Evolutionary conservation across 2,888 invertebrate genomes (phyloP).

Genomic region (Drosophila nr. perissopoda): DNA sequence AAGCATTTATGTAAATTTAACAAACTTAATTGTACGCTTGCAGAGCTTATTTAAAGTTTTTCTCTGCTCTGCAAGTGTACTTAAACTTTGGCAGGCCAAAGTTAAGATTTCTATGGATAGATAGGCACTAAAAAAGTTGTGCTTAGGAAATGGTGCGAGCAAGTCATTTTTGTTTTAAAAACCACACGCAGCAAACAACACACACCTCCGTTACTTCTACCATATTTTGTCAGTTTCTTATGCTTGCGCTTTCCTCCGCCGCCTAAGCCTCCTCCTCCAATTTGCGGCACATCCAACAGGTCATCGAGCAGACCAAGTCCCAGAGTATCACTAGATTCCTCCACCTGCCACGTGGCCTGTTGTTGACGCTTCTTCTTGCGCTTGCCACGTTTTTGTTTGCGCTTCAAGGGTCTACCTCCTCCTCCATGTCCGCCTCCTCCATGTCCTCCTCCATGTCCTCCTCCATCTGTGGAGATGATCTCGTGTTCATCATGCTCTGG

Average conservation of each 20-base stretch:
- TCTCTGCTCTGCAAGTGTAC: slow-evolving; percentile 23
- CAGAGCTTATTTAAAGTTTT: not conserved
- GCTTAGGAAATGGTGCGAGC: slow-evolving; percentile 81
- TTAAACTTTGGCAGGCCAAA: slow-evolving; percentile 27
- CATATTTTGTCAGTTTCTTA: slow-evolving; percentile 84
- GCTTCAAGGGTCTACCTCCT: slow-evolving; percentile 68
- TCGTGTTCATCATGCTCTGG: slow-evolving; percentile 66
- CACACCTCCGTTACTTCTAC: slow-evolving; percentile 85
- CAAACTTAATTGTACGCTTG: slow-evolving; percentile 4
- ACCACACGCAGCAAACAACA: slow-evolving; percentile 83
- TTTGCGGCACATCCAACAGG: slow-evolving; percentile 53
- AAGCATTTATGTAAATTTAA: not conserved
- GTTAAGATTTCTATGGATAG: slow-evolving; percentile 34
- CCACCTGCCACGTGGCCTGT: slow-evolving; percentile 30
- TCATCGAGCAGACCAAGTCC: slow-evolving; percentile 79
- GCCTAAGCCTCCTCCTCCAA: slow-evolving; percentile 33
- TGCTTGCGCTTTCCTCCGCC: slow-evolving; percentile 77
- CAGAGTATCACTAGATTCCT: slow-evolving; percentile 65
- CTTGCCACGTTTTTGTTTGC: slow-evolving; percentile 80
- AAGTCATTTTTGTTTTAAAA: slow-evolving; percentile 74
- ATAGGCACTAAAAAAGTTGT: slow-evolving; percentile 64
- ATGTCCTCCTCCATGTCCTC: slow-evolving; percentile 51
- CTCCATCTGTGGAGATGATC: slow-evolving; percentile 21
- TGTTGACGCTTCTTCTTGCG: slow-evolving; percentile 78
- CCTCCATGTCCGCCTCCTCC: slow-evolving; percentile 25